Evolutionary conservation across 2,888 invertebrate genomes (phyloP).

Genomic region (Syrphus vitripennis): DNA sequence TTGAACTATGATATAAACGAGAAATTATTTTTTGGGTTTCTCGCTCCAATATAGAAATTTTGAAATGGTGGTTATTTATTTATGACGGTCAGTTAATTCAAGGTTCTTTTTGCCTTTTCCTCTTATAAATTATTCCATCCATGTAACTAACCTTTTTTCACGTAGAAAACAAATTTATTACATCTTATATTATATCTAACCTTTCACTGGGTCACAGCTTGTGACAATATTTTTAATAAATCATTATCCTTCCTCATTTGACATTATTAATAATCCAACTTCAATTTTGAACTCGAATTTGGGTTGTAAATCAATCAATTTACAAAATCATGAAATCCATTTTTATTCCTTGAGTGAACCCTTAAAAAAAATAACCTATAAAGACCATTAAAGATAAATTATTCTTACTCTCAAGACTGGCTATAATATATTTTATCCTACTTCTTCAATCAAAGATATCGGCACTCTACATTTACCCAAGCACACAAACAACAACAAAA

Average conservation of each 20-base stretch:
- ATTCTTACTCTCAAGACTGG: neutral
- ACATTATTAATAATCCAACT: neutral
- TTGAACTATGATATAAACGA: too few species aligned
- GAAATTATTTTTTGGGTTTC: too few species aligned
- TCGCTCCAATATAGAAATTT: too few species aligned
- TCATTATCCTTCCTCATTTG: neutral
- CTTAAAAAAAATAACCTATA: neutral
- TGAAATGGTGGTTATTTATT: too few species aligned
- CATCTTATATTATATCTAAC: too few species aligned
- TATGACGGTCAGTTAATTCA: too few species aligned
- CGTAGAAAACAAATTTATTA: too few species aligned
- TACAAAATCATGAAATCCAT: neutral
- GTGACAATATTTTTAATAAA: neutral
- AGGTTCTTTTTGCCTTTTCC: too few species aligned
- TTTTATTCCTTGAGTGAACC: neutral
- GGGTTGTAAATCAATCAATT: conserved; percentile 8
- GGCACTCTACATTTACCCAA: too few species aligned
- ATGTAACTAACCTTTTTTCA: too few species aligned
- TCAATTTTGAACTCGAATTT: neutral
- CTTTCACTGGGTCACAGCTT: too few species aligned
- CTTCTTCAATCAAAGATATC: neutral
- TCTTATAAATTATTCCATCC: too few species aligned
- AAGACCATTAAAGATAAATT: neutral
- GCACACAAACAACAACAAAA: neutral
- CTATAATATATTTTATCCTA: neutral